phyloP scores from a whole-genome alignment of 2,113 vertebrate genomes.

The Redunca redunca region DNA sequence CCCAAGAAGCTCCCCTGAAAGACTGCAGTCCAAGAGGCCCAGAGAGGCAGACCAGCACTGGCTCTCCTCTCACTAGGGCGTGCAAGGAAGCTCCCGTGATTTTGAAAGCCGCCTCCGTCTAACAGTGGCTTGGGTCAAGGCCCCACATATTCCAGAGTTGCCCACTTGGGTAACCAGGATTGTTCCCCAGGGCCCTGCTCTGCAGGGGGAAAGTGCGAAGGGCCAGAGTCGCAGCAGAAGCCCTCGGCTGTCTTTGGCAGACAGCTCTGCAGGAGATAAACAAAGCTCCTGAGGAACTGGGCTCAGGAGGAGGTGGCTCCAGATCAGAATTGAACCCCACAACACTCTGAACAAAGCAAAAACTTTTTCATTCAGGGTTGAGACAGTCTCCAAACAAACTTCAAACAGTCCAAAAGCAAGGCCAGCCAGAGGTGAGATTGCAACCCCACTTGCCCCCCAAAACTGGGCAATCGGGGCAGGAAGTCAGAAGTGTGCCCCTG shows the following conservation, averaged over 20 bases:
- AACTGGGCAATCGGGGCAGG: fast-evolving
- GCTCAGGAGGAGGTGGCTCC: background rate
- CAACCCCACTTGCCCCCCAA: background rate
- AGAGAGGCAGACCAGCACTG: background rate
- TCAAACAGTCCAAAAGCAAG: background rate
- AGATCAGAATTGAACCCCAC: background rate
- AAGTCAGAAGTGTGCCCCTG: background rate
- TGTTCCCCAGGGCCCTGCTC: background rate
- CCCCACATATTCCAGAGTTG: background rate
- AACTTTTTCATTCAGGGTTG: background rate
- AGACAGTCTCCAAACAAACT: background rate
- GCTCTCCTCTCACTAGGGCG: background rate
- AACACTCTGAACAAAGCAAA: background rate
- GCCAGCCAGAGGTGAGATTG: background rate
- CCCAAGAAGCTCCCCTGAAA: background rate
- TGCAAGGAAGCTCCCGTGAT: background rate
- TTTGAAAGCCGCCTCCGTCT: background rate
- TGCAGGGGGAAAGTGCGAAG: background rate
- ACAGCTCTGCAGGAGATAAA: background rate
- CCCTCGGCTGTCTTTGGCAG: background rate
- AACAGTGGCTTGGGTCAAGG: background rate
- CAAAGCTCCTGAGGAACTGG: background rate
- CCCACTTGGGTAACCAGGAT: background rate
- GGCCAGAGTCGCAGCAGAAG: background rate
- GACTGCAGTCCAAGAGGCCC: background rate